Evolutionary conservation across 2,113 vertebrate species (phyloP).

Genomic region (Odontesthes bonariensis): DNA sequence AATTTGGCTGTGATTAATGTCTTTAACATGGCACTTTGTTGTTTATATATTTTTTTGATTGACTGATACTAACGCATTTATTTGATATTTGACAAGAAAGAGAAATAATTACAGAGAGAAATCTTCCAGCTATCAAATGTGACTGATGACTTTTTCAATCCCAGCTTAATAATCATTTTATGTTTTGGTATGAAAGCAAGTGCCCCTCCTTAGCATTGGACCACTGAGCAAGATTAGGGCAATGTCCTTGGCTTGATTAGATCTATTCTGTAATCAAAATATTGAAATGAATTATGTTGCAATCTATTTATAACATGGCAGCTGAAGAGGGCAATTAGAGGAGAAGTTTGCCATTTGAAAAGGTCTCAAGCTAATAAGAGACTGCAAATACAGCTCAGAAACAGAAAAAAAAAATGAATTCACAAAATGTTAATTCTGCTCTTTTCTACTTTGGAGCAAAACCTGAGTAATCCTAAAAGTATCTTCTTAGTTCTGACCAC

Average conservation of each 20-base stretch:
- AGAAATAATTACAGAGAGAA: constrained; percentile 8
- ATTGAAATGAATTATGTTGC: constrained; percentile 9
- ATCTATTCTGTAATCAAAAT: constrained; percentile 24
- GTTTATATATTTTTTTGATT: constrained; percentile 5
- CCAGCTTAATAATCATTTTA: constrained; percentile 10
- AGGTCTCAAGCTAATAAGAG: not conserved
- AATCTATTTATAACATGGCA: constrained; percentile 2
- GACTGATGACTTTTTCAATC: constrained; percentile 26
- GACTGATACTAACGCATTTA: constrained; percentile 1
- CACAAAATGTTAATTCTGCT: too few species aligned
- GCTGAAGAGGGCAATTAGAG: constrained; percentile 28
- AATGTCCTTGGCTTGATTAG: constrained; percentile 29
- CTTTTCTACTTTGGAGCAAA: not conserved
- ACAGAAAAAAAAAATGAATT: not conserved
- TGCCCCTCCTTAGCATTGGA: constrained; percentile 30
- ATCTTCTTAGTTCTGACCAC: constrained; percentile 37
- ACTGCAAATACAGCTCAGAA: not conserved
- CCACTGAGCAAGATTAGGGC: constrained; percentile 6
- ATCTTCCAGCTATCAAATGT: constrained; percentile 22
- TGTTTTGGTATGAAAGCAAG: constrained; percentile 13
- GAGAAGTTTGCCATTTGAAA: not conserved
- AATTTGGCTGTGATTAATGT: constrained; percentile 8
- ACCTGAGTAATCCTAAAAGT: constrained; percentile 18
- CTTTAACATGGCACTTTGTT: not conserved
- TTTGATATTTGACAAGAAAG: constrained; percentile 14